Conservation (phyloP, 2,888 invertebrate species). For the Cybosia mesomella region DNA sequence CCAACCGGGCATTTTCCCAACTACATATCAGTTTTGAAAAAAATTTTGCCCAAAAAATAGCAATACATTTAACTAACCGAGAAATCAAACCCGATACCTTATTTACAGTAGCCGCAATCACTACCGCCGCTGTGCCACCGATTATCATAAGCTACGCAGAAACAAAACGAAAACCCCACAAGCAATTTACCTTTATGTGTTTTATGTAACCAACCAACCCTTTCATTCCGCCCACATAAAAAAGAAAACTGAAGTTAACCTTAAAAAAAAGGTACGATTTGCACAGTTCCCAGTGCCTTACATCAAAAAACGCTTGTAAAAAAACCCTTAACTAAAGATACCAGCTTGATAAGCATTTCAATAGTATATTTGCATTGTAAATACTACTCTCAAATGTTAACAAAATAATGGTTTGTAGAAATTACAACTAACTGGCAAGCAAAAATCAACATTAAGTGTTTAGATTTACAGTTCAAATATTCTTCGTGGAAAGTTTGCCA, state of each 20-base stretch:
- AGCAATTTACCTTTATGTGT: not conserved
- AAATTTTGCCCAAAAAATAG: not conserved
- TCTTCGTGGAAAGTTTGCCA: constrained; percentile 31
- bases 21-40: no score
- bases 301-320: constrained; percentile 27
- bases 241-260: not conserved
- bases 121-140: not conserved
- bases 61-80: not conserved
- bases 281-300: constrained; percentile 45
- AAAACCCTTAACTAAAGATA: constrained; percentile 24
- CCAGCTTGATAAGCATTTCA: constrained; percentile 44
- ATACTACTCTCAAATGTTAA: constrained; percentile 39
- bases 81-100: not conserved
- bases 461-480: constrained; percentile 30
- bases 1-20: no score
- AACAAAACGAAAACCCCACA: constrained; percentile 7
- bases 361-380: constrained; percentile 47
- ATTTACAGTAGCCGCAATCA: constrained; percentile 1
- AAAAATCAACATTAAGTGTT: constrained; percentile 40
- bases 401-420: constrained; percentile 30
- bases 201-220: constrained; percentile 1
- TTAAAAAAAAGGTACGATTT: constrained; percentile 18
- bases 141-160: not conserved
- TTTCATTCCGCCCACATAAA: not conserved
- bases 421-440: constrained; percentile 33